Evolutionary conservation across 92 coral and sea anemone species (phyloP).

Genomic region (Paragorgia papillata): DNA sequence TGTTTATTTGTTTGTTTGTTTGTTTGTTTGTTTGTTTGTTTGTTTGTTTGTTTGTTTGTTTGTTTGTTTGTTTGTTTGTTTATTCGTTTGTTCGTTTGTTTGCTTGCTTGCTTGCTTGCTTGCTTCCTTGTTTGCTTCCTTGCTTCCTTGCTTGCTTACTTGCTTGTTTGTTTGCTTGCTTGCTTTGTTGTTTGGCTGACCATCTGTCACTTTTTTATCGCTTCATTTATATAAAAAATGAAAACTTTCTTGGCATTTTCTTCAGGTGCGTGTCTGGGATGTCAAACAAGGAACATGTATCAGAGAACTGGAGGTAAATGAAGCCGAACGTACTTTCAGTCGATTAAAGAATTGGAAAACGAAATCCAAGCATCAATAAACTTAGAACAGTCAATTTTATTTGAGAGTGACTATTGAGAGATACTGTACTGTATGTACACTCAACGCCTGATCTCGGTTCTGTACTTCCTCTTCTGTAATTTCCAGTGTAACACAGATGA

Average conservation of each 20-base stretch:
- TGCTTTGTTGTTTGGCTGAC: not conserved
- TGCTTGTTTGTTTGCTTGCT: not conserved
- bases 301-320: slow-evolving; percentile 87
- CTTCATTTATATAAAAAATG: too few species aligned
- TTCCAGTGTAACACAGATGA: slow-evolving; percentile 92
- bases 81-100: slow-evolving; percentile 29
- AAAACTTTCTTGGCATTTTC: too few species aligned
- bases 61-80: not conserved
- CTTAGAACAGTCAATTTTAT: too few species aligned
- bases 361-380: too few species aligned
- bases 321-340: too few species aligned
- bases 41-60: not conserved
- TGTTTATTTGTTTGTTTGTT: not conserved
- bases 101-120: not conserved
- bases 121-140: not conserved
- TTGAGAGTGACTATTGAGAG: too few species aligned
- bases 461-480: not conserved
- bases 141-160: not conserved
- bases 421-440: too few species aligned
- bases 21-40: not conserved
- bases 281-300: slow-evolving; percentile 72
- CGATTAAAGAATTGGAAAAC: too few species aligned
- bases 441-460: too few species aligned
- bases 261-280: slow-evolving; percentile 94
- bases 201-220: not conserved